Percentiles rank a stretch among this genome's conserved stretches.
phyloP scores from a whole-genome alignment of 2,113 vertebrate species.

The Sinocyclocheilus grahami region DNA sequence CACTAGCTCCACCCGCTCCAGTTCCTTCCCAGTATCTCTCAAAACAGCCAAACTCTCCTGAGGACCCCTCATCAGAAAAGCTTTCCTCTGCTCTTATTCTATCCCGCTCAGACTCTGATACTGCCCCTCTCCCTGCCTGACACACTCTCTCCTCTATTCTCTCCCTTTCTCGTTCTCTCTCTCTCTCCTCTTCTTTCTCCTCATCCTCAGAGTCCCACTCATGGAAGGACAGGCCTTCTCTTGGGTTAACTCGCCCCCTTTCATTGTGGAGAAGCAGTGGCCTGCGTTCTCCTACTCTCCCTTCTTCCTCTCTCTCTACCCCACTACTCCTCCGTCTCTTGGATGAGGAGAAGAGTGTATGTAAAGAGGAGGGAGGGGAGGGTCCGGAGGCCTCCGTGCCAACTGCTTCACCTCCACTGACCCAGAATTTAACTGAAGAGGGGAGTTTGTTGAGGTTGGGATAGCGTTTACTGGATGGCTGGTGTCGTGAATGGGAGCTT shows the following conservation, averaged over 20 bases:
- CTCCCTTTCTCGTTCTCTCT: constrained; percentile 60
- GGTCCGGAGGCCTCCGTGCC: constrained; percentile 64
- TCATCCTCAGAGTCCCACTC: constrained; percentile 81
- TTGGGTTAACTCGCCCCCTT: constrained; percentile 74
- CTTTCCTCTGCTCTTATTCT: constrained; percentile 73
- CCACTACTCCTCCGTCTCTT: constrained; percentile 74
- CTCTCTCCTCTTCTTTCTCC: constrained; percentile 67
- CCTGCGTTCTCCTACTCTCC: constrained; percentile 72
- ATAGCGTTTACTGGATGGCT: constrained; percentile 71
- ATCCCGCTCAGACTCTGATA: constrained; percentile 80
- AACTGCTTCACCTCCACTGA: constrained; percentile 69
- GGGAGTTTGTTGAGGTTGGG: constrained; percentile 79
- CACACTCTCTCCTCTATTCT: constrained; percentile 65
- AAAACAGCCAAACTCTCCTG: constrained; percentile 80
- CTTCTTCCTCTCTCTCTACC: constrained; percentile 67
- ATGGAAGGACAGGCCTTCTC: constrained; percentile 77
- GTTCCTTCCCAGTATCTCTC: constrained; percentile 86
- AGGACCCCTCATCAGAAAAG: constrained; percentile 78
- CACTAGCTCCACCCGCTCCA: constrained; percentile 68
- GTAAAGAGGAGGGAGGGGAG: constrained; percentile 72
- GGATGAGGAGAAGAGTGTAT: constrained; percentile 71
- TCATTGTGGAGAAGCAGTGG: constrained; percentile 78
- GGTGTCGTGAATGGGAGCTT: constrained; percentile 70
- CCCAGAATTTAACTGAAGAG: constrained; percentile 81
- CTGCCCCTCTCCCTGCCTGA: constrained; percentile 68